phyloP scores from a whole-genome alignment of 2,888 invertebrate genomes.

The Erebia palarica region DNA sequence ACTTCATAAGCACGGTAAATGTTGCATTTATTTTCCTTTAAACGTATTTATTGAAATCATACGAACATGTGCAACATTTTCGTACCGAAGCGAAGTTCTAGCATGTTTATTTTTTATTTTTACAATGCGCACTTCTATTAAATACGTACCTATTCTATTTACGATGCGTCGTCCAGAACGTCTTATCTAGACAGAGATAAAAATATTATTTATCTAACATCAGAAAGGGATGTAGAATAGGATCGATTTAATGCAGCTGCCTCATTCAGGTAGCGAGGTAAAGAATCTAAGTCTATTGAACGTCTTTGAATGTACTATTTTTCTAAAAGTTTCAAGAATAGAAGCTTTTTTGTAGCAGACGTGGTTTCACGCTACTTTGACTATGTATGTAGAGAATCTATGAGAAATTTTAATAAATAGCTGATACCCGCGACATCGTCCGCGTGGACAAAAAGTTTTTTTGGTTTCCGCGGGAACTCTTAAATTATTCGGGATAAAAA shows the following conservation, averaged over 20 bases:
- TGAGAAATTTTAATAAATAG: background rate
- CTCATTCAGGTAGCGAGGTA: constrained; percentile 66
- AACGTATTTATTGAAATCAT: background rate
- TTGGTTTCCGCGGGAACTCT: too few species aligned
- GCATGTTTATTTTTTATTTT: background rate
- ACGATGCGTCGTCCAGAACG: constrained; percentile 44
- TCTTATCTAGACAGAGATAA: constrained; percentile 58
- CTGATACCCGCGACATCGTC: too few species aligned
- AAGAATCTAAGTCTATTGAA: constrained; percentile 61
- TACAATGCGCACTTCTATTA: background rate
- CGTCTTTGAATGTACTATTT: constrained; percentile 51
- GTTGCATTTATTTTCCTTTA: too few species aligned
- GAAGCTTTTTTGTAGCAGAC: constrained; percentile 28
- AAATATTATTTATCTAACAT: constrained; percentile 35
- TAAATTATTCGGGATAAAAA: too few species aligned
- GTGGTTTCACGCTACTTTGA: constrained; percentile 13
- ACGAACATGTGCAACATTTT: background rate
- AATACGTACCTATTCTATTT: constrained; percentile 16
- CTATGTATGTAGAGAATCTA: background rate
- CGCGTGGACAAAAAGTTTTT: too few species aligned
- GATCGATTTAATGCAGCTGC: constrained; percentile 78
- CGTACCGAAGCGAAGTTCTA: background rate
- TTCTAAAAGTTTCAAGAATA: constrained; percentile 38
- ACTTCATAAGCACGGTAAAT: too few species aligned
- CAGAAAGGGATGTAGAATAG: constrained; percentile 52